Conservation (phyloP, 2,113 vertebrate species). For the Proterorhinus semilunaris region DNA sequence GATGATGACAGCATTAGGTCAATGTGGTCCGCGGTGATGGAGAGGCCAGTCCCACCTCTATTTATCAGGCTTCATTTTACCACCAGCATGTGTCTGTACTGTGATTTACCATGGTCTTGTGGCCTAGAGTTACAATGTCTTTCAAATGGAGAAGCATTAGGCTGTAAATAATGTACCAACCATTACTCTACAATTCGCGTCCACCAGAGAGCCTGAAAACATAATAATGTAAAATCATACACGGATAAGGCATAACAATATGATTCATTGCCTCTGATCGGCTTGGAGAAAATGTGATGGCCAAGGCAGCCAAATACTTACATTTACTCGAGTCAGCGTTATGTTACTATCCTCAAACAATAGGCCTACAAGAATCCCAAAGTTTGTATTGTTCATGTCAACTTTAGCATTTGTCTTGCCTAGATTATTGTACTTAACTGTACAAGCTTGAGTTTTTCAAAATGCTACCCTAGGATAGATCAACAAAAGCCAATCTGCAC, state of each 20-base stretch:
- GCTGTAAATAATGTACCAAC: slow-evolving; percentile 4
- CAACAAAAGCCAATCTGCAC: too few relatives aligned
- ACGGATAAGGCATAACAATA: neutral
- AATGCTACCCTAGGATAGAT: too few relatives aligned
- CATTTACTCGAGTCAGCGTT: too few relatives aligned
- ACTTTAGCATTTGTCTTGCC: too few relatives aligned
- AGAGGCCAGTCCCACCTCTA: neutral
- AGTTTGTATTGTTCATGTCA: too few relatives aligned
- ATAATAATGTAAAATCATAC: neutral
- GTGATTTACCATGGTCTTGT: neutral
- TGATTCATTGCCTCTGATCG: too few relatives aligned
- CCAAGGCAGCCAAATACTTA: too few relatives aligned
- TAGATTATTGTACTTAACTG: too few relatives aligned
- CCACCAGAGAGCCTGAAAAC: slow-evolving; percentile 2
- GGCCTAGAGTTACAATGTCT: slow-evolving; percentile 9
- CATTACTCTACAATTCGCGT: slow-evolving; percentile 6
- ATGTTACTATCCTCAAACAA: too few relatives aligned
- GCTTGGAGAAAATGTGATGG: too few relatives aligned
- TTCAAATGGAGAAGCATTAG: slow-evolving; percentile 2
- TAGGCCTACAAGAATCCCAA: too few relatives aligned
- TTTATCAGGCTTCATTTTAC: slow-evolving; percentile 20
- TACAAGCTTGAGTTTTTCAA: too few relatives aligned
- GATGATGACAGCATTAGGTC: neutral
- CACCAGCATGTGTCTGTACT: slow-evolving; percentile 13
- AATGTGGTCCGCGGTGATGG: slow-evolving; percentile 2